Evolutionary conservation across 2,888 invertebrate species (phyloP), one percentile per base, ranked within the genome.

Genomic region (Netelia virgata): DNA sequence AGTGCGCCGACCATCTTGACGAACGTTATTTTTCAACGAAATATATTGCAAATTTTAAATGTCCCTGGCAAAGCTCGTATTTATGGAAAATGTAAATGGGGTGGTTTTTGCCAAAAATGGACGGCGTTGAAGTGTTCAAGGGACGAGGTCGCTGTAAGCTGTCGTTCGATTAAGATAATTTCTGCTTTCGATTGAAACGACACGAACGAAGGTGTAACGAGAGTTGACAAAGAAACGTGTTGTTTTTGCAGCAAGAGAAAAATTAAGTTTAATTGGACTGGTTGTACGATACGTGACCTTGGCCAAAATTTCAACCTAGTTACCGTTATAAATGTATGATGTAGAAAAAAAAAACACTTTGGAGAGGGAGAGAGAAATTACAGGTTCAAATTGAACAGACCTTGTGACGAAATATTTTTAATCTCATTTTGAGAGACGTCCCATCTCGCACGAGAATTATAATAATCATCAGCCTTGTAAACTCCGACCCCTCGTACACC

Each of bases 291-390:
- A 47, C 14, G 11, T 47, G 55, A 70, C 28, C 55, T 55, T 16
- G 57, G 57, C 16, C 55, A 70, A 57, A 70, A 55, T 43, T 53
- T 53, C 23, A 28, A 53, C 43, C 43, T 43, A n/a, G 55, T 59
- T 66, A 18, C 23, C n/a, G 57, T 23, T 10, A 23, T 14, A 53
- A 20, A 53, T 20, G 20, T 68, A 20, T 66, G 63, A 14, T 28
- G 63, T n/a, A 36, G 20, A 66, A 18, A 16, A n/a, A 43, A 23
- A 18, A 18, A 57, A 23, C 23, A 23, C n/a, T n/a, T n/a, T n/a
- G 6, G 20, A 50, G 14, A 16, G 3, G 57, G 43, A 14, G 20
- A 50, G 14, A 16, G 10, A n/a, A 57, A 10, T 47, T 68, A 47
- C 14, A 47, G 14, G 47, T 14, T 47, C 14, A 47, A 47, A 47